Evolutionary conservation across 2,113 vertebrate species (phyloP).

Genomic region (Takifugu bimaculatus): DNA sequence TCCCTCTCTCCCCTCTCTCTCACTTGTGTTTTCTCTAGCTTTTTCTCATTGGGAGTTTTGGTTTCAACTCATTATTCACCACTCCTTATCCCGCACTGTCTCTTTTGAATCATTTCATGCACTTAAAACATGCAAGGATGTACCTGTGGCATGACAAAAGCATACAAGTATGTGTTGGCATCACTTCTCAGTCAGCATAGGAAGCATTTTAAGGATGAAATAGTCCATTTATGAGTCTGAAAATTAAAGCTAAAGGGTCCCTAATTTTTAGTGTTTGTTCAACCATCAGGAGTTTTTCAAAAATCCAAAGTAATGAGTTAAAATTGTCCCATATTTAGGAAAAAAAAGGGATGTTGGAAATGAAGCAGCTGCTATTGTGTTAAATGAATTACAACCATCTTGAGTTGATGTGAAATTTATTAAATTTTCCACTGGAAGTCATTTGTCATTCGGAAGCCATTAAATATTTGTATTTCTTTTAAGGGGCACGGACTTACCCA

Average conservation of each 20-base stretch:
- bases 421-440: conserved; percentile 71
- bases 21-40: conserved; percentile 42
- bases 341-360: too few relatives aligned
- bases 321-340: too few relatives aligned
- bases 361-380: conserved; percentile 28
- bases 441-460: conserved; percentile 79
- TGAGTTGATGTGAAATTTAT: conserved; percentile 65
- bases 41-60: conserved; percentile 30
- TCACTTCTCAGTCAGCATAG: conserved; percentile 56
- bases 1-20: not conserved
- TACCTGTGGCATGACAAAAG: conserved; percentile 61
- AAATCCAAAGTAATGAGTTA: too few relatives aligned
- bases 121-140: conserved; percentile 71
- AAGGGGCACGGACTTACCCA: conserved; percentile 74
- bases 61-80: conserved; percentile 28
- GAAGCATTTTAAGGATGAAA: conserved; percentile 60
- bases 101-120: conserved; percentile 59
- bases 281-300: too few relatives aligned
- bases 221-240: conserved; percentile 48
- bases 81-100: conserved; percentile 17
- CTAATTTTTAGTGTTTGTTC: too few relatives aligned
- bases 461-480: conserved; percentile 79
- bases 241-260: too few relatives aligned
- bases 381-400: conserved; percentile 61
- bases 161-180: conserved; percentile 44